Conservation (phyloP, 2,888 invertebrate species). For the Sminthurides aquaticus region DNA sequence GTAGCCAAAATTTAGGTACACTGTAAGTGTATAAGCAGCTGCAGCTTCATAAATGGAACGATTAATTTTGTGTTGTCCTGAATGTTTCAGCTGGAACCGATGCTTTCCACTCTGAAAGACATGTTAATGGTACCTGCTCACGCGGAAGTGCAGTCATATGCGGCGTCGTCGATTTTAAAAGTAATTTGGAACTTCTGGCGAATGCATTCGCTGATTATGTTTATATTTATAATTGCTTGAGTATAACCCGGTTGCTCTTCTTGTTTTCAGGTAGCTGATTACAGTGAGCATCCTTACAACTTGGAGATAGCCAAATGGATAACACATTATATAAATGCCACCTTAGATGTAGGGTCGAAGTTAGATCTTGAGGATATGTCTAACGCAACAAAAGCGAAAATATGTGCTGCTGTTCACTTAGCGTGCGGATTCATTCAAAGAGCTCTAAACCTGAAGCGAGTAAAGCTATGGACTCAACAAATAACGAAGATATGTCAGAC, state of each 20-base stretch:
- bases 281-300: constrained; percentile 16
- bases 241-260: neutral
- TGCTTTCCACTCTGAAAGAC: constrained; percentile 11
- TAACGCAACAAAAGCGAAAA: constrained; percentile 1
- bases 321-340: constrained; percentile 8
- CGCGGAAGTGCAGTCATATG: constrained; percentile 5
- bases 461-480: constrained; percentile 4
- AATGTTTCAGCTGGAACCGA: constrained; percentile 7
- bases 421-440: constrained; percentile 6
- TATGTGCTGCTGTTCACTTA: constrained; percentile 12
- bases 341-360: constrained; percentile 5
- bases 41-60: neutral
- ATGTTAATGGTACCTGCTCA: constrained; percentile 11
- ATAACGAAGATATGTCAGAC: constrained; percentile 12
- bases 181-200: too few species aligned
- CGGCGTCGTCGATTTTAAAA: constrained; percentile 8
- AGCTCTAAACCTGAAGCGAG: neutral
- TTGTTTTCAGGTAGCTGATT: constrained; percentile 13
- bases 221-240: neutral
- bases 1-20: too few species aligned
- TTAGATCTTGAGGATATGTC: constrained; percentile 1
- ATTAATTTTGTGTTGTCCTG: constrained; percentile 7
- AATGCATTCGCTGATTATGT: neutral
- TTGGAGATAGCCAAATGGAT: constrained; percentile 16
- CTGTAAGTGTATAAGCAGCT: too few species aligned